Conservation (phyloP, 2,797 vertebrate species). For the Gymnocypris eckloni region DNA sequence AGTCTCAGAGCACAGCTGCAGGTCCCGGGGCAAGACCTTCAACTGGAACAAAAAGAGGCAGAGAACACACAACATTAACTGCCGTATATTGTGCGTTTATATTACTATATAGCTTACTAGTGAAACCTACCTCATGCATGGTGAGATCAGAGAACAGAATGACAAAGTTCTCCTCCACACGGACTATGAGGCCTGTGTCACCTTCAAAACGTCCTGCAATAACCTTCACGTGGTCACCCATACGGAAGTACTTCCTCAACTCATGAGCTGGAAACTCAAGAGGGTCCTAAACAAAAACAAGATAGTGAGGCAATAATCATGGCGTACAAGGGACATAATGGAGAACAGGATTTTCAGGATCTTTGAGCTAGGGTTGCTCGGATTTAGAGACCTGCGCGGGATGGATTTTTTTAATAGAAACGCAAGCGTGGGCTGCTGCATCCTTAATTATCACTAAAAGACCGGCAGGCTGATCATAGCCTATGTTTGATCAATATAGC, state of each 20-base stretch:
- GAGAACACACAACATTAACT: background rate
- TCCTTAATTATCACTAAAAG: too few relatives aligned
- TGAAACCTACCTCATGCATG: slow-evolving; percentile 89
- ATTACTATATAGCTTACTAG: background rate
- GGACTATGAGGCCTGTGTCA: slow-evolving; percentile 92
- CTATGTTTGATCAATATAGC: too few relatives aligned
- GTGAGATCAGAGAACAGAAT: slow-evolving; percentile 97
- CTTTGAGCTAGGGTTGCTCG: background rate
- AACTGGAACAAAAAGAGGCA: slow-evolving; percentile 74
- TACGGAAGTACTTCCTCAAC: slow-evolving; percentile 91
- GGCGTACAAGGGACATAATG: background rate
- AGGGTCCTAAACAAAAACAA: slow-evolving; percentile 82
- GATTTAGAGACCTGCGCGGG: too few relatives aligned
- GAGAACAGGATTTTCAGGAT: background rate
- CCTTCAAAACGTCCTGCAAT: slow-evolving; percentile 94
- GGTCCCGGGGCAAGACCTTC: slow-evolving; percentile 92
- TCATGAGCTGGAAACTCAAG: slow-evolving; percentile 95
- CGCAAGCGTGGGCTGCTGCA: too few relatives aligned
- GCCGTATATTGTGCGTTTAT: background rate
- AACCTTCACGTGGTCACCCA: slow-evolving; percentile 97
- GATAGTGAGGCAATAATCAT: background rate
- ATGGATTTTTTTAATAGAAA: too few relatives aligned
- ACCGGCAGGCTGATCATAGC: too few relatives aligned
- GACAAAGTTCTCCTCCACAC: slow-evolving; percentile 96
- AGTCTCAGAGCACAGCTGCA: slow-evolving; percentile 95